Evolutionary conservation across 1,140 invertebrate genomes (phyloP).

Genomic region (Brachionus calyciflorus): DNA sequence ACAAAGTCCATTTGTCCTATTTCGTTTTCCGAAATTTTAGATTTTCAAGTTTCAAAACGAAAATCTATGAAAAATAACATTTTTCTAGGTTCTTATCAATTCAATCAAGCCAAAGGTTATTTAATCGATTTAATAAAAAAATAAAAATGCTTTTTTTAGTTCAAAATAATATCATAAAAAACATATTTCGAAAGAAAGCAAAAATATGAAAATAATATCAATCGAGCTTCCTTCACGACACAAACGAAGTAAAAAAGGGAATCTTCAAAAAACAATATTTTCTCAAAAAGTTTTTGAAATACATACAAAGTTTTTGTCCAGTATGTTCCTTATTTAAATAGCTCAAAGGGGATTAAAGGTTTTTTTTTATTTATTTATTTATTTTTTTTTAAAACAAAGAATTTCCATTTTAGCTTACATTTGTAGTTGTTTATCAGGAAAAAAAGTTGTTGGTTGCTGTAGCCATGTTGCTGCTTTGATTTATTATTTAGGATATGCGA

Average conservation of each 20-base stretch:
- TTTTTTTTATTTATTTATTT: not conserved
- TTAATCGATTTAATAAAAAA: not conserved
- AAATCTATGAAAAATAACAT: not conserved
- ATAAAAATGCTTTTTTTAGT: not conserved
- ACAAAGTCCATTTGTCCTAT: not conserved
- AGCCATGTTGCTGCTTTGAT: too few relatives aligned
- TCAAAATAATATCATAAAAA: not conserved
- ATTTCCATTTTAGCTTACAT: not conserved
- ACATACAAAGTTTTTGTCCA: slow-evolving; percentile 9
- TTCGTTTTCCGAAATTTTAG: not conserved
- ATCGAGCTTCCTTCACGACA: not conserved
- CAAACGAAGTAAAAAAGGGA: not conserved
- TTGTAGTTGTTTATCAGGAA: not conserved
- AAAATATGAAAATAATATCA: not conserved
- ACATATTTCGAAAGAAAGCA: not conserved
- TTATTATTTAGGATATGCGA: not conserved
- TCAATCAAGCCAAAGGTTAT: slow-evolving; percentile 12
- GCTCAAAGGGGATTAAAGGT: slow-evolving; percentile 10
- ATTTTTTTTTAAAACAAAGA: not conserved
- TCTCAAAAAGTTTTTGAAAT: slow-evolving; percentile 4
- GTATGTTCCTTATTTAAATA: not conserved
- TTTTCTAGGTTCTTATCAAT: slow-evolving; percentile 3
- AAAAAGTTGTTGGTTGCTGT: not conserved
- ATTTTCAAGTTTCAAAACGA: not conserved
- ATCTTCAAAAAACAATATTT: not conserved